phyloP scores from a whole-genome alignment of 1,140 invertebrate species.

The Rhopalosiphum padi region DNA sequence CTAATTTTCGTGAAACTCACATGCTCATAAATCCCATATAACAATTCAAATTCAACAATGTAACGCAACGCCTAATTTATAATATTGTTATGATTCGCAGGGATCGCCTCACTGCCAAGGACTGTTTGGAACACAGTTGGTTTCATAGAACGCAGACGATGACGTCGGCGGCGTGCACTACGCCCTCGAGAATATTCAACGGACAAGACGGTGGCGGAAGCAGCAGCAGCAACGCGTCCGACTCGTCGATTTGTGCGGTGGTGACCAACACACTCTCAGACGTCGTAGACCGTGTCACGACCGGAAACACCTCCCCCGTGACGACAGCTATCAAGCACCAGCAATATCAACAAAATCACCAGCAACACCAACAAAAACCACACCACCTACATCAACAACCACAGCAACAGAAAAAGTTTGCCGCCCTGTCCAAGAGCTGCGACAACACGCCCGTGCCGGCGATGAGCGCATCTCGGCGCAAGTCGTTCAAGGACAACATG shows the following conservation, averaged over 20 bases:
- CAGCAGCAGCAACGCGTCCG: neutral
- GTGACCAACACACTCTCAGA: neutral
- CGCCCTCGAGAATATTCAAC: neutral
- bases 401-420: neutral
- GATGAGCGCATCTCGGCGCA: conserved; percentile 61
- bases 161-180: neutral
- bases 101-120: conserved; percentile 69
- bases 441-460: conserved; percentile 39
- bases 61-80: neutral
- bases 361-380: neutral
- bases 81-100: conserved; percentile 62
- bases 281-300: neutral
- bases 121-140: conserved; percentile 74
- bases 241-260: neutral
- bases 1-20: neutral
- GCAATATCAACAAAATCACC: neutral
- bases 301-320: neutral
- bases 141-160: conserved; percentile 61
- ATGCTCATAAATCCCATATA: neutral
- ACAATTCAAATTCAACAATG: neutral
- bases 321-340: neutral
- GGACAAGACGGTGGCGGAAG: neutral
- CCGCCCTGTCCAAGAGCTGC: conserved; percentile 10
- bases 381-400: neutral
- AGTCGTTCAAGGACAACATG: conserved; percentile 66